Base-by-base conservation (phyloP, 2,113 vertebrate genomes). In the Motacilla alba region DNA sequence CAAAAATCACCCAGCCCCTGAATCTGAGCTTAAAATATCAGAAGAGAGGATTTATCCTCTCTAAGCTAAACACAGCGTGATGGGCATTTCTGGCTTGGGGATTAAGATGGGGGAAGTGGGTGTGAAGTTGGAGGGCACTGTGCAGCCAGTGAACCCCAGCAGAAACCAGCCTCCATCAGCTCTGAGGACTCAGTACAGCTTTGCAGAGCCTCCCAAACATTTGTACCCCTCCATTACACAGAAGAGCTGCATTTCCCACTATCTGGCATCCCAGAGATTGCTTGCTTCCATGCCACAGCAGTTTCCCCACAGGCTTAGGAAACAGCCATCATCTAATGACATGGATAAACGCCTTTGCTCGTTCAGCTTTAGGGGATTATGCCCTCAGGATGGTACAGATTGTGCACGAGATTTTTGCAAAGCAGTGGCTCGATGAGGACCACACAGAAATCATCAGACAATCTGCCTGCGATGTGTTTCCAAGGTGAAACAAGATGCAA, bases 301-400 rank as follows among this genome's bases (percentile, higher is more conserved):
- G 66, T 49, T 89, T 87, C 70, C 67, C 58, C 55, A 85, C 58
- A 47, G 67, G 87, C 78, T 87, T 74, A 88, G 72, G 47, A 88
- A 93, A 66, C 70, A 86, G 84, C 63, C 93, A 63, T 83, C 83
- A 69, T 53, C 59, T 94, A 93, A 95, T 90, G 87, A 88, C 74
- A 89, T 1, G 80, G 89, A 94, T 90, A 90, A 96, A 95, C 9
- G 46, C 64, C 91, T 95, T 62, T 90, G 63, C 67, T 91, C 8
- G 1, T 35, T 53, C 84, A 79, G 78, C 70, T 47, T 89, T 67
- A 91, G 75, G 89, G 78, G 90, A 97, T 95, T 95, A 93, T 31
- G 70, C 63, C 68, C 58, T 91, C 52, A 44, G 89, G 87, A 77
- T 41, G 75, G 74, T 24, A 39, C 49, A 89, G 93, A 95, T 69